Percentiles rank a stretch among this genome's conserved stretches.
Evolutionary conservation across 2,888 invertebrate genomes (phyloP).

Genomic region (Drosophila recens): DNA sequence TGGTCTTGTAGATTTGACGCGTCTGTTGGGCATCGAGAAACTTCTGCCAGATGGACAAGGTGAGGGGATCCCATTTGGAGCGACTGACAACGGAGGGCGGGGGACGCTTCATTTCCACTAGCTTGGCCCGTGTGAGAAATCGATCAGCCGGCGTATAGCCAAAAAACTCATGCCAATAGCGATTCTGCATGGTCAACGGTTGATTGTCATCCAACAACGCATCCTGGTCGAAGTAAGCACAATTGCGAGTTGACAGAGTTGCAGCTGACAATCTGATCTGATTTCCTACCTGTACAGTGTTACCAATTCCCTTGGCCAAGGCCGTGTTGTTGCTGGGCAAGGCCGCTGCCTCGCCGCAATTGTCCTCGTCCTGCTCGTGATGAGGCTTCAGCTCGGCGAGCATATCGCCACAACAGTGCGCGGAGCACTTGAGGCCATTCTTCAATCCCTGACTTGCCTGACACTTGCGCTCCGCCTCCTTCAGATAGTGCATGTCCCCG

Average conservation of each 20-base stretch:
- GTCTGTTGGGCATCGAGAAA: constrained; percentile 92
- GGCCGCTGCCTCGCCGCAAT: constrained; percentile 12
- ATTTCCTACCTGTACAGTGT: constrained; percentile 49
- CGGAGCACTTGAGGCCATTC: constrained; percentile 52
- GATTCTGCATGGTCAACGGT: constrained; percentile 65
- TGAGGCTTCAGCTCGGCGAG: constrained; percentile 19
- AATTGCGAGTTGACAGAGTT: constrained; percentile 8
- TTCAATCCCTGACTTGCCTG: constrained; percentile 11
- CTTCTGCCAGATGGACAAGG: constrained; percentile 92
- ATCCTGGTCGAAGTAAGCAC: constrained; percentile 22
- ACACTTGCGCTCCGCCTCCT: constrained; percentile 51
- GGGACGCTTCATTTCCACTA: constrained; percentile 88
- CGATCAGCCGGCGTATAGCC: constrained; percentile 87
- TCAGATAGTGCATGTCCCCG: constrained; percentile 68
- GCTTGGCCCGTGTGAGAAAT: constrained; percentile 88
- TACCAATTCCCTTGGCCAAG: constrained; percentile 4
- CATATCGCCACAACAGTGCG: constrained; percentile 67
- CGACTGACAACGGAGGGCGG: constrained; percentile 88
- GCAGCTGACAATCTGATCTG: neutral
- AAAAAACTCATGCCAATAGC: constrained; percentile 79
- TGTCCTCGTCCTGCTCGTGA: constrained; percentile 25
- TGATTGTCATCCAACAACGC: constrained; percentile 26
- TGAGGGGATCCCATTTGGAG: constrained; percentile 89
- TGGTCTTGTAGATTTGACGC: constrained; percentile 91
- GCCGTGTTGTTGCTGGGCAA: neutral